Evolutionary conservation across 1,140 invertebrate genomes (phyloP), one percentile per base, ranked within the genome.

Genomic region (Lordiphosa stackelbergi): DNA sequence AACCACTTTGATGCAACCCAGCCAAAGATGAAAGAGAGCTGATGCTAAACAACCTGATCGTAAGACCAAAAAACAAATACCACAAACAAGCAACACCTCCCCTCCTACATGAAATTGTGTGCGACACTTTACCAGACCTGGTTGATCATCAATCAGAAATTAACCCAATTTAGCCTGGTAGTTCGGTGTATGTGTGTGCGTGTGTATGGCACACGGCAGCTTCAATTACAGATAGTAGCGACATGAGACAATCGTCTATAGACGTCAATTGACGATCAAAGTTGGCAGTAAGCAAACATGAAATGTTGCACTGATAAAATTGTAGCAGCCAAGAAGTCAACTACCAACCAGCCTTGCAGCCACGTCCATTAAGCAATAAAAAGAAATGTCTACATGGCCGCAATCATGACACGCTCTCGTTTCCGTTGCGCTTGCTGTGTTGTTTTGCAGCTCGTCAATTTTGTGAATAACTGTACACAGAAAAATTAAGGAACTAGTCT

Each of bases 111-210:
- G 65, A 69, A 69, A 62, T 69, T 69, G 56, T 59, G 49, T 40
- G 37, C 38, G 56, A 43, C 57, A 63, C 47, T 36, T 66, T 66
- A 65, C 40, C 51, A 48, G 63, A 60, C 63, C 51, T 66, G 48
- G 66, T 54, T 46, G 66, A 56, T 62, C 66, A 69, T 69, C 66
- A 69, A 70, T 69, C 65, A 69, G 57, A 69, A 69, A 69, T 69
- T 69, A 69, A 69, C 66, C 66, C 66, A 69, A 69, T 69, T 69
- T 69, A 62, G 66, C 51, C 12, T 28, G 28, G 35, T 3, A 41
- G 35, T 12, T 19, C 22, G 36, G 45, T 31, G 35, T 31, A 7
- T 31, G 16, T 16, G 16, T 16, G 28, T 31, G 7, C 7, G 28
- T 31, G 28, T 31, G 40, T 48, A 47, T 64, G 53, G 36, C 31